These are phyloP conservation scores for Phylloscopus whistleri DNA, from an alignment of 2,113 vertebrate species.

Conservation along the genomic window DNA sequence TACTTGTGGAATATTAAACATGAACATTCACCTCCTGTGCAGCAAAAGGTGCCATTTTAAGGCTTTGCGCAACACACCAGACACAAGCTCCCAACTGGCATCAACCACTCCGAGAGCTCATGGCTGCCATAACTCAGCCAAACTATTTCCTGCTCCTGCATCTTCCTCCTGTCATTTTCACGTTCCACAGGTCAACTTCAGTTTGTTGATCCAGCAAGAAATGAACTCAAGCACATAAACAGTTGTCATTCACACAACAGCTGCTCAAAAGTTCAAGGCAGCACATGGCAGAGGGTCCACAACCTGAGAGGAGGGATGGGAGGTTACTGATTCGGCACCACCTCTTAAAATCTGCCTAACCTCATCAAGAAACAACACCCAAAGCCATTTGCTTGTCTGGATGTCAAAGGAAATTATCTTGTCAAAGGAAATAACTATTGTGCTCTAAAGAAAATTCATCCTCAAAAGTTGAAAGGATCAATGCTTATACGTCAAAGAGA, in stretches of 20 bases:
- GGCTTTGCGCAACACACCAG: no score
- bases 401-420: not conserved
- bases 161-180: not conserved
- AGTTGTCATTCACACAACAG: not conserved
- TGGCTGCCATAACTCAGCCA: accelerated
- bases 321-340: not conserved
- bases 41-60: not conserved
- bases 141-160: not conserved
- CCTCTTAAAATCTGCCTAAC: not conserved
- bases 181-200: not conserved
- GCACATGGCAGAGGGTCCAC: not conserved
- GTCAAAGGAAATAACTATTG: not conserved
- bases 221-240: not conserved
- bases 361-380: not conserved
- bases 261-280: not conserved
- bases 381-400: not conserved
- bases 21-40: accelerated
- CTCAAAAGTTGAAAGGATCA: not conserved
- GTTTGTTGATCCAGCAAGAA: not conserved
- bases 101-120: not conserved
- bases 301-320: not conserved
- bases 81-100: accelerated
- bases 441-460: not conserved
- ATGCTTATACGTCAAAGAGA: not conserved
- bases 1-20: not conserved